phyloP scores from a whole-genome alignment of 2,797 vertebrate genomes.

The Anguilla megastoma region DNA sequence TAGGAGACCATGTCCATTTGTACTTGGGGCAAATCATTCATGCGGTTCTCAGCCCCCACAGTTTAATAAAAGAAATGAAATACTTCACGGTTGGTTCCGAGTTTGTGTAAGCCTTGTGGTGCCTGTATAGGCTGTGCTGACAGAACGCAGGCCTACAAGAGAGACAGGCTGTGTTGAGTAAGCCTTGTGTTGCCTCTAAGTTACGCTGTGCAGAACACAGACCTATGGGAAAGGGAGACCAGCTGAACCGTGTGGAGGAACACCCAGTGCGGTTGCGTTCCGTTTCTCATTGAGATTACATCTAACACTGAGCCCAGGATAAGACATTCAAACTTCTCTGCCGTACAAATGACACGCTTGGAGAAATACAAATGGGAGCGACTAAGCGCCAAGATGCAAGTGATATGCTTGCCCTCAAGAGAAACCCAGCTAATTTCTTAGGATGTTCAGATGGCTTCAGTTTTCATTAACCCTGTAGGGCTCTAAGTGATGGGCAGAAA shows the following conservation, averaged over 20 bases:
- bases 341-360: conserved; percentile 31
- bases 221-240: conserved; percentile 15
- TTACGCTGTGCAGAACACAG: conserved; percentile 19
- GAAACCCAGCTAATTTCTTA: conserved; percentile 34
- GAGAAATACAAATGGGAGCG: conserved; percentile 41
- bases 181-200: conserved; percentile 19
- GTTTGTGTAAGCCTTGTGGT: not conserved
- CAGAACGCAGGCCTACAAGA: not conserved
- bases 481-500: not conserved
- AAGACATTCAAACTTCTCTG: conserved; percentile 37
- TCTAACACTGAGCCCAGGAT: conserved; percentile 25
- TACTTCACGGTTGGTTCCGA: not conserved
- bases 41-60: conserved; percentile 3
- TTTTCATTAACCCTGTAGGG: conserved; percentile 35
- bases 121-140: not conserved
- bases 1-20: not conserved
- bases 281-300: conserved; percentile 57
- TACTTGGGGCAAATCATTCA: not conserved
- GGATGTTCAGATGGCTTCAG: conserved; percentile 37
- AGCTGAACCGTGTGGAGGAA: conserved; percentile 26
- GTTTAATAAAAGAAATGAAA: conserved; percentile 21
- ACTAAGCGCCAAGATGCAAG: conserved; percentile 32
- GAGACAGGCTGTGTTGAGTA: not conserved
- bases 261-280: conserved; percentile 24
- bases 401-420: conserved; percentile 31